Base-by-base conservation (phyloP, 2,888 invertebrate genomes). In the Dynastes grantii region DNA sequence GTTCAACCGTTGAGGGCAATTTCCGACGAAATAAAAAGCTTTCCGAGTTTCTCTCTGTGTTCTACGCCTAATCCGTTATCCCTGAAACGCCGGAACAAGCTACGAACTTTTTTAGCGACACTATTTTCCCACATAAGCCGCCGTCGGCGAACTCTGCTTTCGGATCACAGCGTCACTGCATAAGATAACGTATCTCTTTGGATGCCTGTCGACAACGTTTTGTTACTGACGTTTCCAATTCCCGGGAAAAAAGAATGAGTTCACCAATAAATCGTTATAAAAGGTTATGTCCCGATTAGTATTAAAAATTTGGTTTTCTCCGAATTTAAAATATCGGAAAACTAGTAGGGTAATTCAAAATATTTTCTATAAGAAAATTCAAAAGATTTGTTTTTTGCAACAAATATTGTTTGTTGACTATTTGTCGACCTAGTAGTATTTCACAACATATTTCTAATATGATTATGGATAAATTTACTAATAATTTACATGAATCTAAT, bases 11-110 rank as follows among this genome's bases (percentile, higher is more conserved):
- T 73, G 73, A 73, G 51, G 73, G 58, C 73, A 73, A 73, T 73
- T 73, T 73, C 73, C 58, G 53, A 53, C 53, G 73, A 73, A 73
- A 73, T 73, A 55, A 40, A 73, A 58, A 73, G 73, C 73, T 58
- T 58, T 49, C 40, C 16, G 58, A 40, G 37, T 53, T 73, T 73
- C 73, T 53, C 32, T 29, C 22, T 53, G 55, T 55, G 58, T 58
- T 58, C 55, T 58, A 58, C 55, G 55, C 55, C 55, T 58, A 73
- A 58, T 40, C 58, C 51, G 58, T 58, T 73, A 53, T 70, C 70
- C 55, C 13, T n/a, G 27, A 53, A 53, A 40, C 16, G 55, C 29
- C 55, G 55, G 55, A 58, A 58, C 22, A 58, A 22, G 55, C 16
- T 58, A 58, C 53, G 58, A 73, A 40, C 53, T 73, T 55, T 73